phyloP scores from a whole-genome alignment of 1,140 invertebrate species.

The Cecropterus lyciades region DNA sequence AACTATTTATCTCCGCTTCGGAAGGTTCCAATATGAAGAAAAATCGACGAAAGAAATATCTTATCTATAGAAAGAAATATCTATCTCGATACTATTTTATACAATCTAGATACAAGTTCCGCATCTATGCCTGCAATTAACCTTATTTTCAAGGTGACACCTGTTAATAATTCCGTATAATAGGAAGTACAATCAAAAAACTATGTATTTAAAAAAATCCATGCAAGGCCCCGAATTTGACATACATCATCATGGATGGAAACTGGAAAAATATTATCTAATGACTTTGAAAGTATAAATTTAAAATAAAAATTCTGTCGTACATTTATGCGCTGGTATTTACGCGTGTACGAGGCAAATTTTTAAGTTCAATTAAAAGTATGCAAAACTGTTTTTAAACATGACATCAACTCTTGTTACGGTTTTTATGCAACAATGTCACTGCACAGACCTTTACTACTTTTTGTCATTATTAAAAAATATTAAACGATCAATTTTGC shows the following conservation, averaged over 20 bases:
- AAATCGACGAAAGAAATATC: too few relatives aligned
- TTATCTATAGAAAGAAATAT: too few relatives aligned
- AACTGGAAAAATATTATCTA: not conserved
- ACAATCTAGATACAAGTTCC: not conserved
- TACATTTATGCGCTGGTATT: not conserved
- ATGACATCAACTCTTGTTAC: not conserved
- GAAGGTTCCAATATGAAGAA: too few relatives aligned
- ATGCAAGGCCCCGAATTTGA: not conserved
- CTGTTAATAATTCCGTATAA: not conserved
- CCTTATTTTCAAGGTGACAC: not conserved
- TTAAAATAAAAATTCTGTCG: not conserved
- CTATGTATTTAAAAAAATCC: not conserved
- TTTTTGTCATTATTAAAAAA: conserved; percentile 27
- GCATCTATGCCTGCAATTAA: not conserved
- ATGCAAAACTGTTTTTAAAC: conserved; percentile 1
- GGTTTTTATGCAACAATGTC: conserved; percentile 18
- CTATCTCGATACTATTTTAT: not conserved
- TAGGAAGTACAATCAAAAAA: too few relatives aligned
- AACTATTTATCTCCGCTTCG: too few relatives aligned
- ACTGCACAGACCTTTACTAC: conserved; percentile 20
- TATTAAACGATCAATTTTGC: not conserved
- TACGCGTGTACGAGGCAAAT: not conserved
- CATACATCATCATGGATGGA: too few relatives aligned
- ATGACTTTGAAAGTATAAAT: not conserved
- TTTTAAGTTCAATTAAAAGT: not conserved